Evolutionary conservation across 2,113 vertebrate genomes (phyloP).

Genomic region (Ciconia boyciana): DNA sequence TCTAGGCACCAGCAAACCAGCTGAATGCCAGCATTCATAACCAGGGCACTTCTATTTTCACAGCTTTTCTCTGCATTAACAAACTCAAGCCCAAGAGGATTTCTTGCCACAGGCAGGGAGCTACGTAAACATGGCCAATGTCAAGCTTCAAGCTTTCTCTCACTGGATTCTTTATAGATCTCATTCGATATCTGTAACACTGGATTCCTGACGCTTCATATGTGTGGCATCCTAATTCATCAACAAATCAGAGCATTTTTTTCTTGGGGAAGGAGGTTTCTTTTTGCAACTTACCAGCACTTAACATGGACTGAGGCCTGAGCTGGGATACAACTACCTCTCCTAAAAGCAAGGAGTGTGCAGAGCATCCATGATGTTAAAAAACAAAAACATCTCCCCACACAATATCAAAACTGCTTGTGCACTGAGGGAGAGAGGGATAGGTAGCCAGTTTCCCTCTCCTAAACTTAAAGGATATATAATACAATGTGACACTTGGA

Average conservation of each 20-base stretch:
- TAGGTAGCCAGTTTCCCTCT: not conserved
- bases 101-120: not conserved
- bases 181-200: accelerated
- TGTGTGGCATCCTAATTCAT: not conserved
- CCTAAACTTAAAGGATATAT: not conserved
- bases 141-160: not conserved
- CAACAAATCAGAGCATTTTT: not conserved
- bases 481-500: not conserved
- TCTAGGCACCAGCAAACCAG: not conserved
- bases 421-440: not conserved
- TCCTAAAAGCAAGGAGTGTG: not conserved
- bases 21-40: not conserved
- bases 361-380: not conserved
- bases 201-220: not conserved
- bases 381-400: not conserved
- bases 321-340: not conserved
- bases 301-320: not conserved
- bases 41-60: not conserved
- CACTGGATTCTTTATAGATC: not conserved
- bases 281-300: not conserved
- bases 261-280: not conserved
- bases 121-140: accelerated
- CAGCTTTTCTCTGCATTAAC: not conserved
- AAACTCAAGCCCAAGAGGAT: not conserved
- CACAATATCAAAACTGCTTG: not conserved